These are phyloP conservation scores for Lepeophtheirus salmonis DNA, from an alignment of 1,140 invertebrate species.

Conservation along the genomic window DNA sequence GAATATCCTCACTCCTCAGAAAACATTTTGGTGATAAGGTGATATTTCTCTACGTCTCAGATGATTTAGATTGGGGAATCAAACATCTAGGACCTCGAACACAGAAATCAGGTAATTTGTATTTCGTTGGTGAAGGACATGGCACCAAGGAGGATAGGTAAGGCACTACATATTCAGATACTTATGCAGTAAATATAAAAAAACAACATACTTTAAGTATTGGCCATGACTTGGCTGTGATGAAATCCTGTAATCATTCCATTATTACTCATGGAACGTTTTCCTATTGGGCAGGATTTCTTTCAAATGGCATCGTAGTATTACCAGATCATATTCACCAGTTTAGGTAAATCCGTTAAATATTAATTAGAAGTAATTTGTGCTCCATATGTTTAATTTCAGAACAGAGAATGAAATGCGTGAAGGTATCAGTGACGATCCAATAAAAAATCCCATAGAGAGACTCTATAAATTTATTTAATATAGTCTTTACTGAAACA, in stretches of 20 bases:
- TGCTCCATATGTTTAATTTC: too few relatives aligned
- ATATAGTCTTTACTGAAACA: slow-evolving; percentile 1
- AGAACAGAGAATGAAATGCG: too few relatives aligned
- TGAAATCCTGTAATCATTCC: slow-evolving; percentile 42
- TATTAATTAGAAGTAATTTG: background rate
- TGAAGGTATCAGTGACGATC: too few relatives aligned
- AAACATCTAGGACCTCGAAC: background rate
- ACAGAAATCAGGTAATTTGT: background rate
- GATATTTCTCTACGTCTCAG: background rate
- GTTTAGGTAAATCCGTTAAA: background rate
- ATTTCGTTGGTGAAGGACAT: background rate
- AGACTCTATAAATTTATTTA: background rate
- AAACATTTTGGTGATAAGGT: background rate
- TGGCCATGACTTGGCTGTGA: slow-evolving; percentile 37
- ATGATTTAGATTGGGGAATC: background rate
- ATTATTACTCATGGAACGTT: slow-evolving; percentile 49
- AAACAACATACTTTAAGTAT: background rate
- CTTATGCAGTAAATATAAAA: background rate
- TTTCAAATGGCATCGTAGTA: slow-evolving; percentile 32
- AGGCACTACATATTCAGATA: background rate
- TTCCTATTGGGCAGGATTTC: slow-evolving; percentile 44
- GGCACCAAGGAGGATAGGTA: background rate
- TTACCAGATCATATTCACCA: background rate
- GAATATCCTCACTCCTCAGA: background rate
- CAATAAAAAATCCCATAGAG: too few relatives aligned